Evolutionary conservation across 2,113 vertebrate species (phyloP), one percentile per base, ranked within the genome.

Genomic region (Coryphaenoides rupestris): DNA sequence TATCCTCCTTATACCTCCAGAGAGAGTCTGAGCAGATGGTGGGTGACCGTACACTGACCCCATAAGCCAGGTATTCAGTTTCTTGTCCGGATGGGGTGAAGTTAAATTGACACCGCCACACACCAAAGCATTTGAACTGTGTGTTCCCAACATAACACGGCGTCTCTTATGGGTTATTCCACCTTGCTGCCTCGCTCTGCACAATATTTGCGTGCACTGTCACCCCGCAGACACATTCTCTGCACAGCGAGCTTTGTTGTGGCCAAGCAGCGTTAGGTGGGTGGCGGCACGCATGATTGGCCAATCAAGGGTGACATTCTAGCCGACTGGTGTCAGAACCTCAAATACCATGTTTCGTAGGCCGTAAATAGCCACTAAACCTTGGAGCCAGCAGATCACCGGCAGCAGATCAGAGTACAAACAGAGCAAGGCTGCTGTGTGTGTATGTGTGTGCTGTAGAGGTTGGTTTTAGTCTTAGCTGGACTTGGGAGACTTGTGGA

Each of bases 271-370:
- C 17, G 9, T 50, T 24, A 52, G 45, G 28, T 19, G 28, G 28
- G 28, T 12, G 13, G 60, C 28, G 9, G 59, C 59, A 24, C 66
- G 80, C 72, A 53, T 2, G 17, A 49, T 4, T 45, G 62, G 64
- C 61, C n/a, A 68, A 75, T 69, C 63, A 56, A 78, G 70, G 75
- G 60, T 71, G 65, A 79, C 69, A 69, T 22, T 77, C 60, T 57
- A 73, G 50, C 61, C 4, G 6, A 50, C 23, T 47, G 60, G 58
- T 67, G 61, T 76, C 70, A 62, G 19, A 19, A 72, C 17, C 55
- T 70, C 50, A 66, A 68, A 63, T 46, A 23, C 15, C 53, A 17
- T 46, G 53, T 56, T 65, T 63, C 26, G 1, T 28, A 68, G 6
- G 60, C 71, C 72, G 47, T 70, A 74, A 78, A 76, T 77, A 65